These are phyloP conservation scores for Galeopterus variegatus DNA, from an alignment of 2,113 vertebrate species.

Conservation along the genomic window DNA sequence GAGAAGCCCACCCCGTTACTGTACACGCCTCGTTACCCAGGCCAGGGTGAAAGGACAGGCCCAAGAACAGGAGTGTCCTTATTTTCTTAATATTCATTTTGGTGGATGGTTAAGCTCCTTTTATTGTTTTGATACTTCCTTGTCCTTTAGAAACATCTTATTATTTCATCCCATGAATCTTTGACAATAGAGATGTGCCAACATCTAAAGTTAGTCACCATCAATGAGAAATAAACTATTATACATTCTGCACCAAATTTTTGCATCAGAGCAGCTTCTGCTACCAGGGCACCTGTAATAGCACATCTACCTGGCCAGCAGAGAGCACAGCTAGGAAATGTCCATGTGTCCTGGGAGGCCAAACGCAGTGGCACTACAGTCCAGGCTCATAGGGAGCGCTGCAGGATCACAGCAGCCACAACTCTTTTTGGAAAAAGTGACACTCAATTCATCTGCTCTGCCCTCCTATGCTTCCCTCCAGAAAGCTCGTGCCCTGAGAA, in stretches of 20 bases:
- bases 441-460: background rate
- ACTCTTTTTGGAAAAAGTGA: background rate
- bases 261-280: too few relatives aligned
- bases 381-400: fast-evolving
- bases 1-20: fast-evolving
- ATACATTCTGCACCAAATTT: background rate
- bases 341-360: fast-evolving
- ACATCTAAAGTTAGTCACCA: background rate
- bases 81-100: background rate
- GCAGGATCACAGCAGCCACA: fast-evolving
- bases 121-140: background rate
- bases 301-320: fast-evolving
- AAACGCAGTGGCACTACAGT: too few relatives aligned
- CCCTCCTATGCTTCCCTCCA: background rate
- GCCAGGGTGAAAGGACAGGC: background rate
- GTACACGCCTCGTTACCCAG: fast-evolving
- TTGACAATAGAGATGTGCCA: background rate
- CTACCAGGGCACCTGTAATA: background rate
- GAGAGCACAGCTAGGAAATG: background rate
- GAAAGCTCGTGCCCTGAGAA: background rate
- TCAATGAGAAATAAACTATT: background rate
- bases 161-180: background rate
- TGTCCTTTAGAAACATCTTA: background rate
- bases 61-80: fast-evolving
- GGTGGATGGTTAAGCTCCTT: background rate